Evolutionary conservation across 2,797 vertebrate genomes (phyloP).

Genomic region (Anguilla pacifica): DNA sequence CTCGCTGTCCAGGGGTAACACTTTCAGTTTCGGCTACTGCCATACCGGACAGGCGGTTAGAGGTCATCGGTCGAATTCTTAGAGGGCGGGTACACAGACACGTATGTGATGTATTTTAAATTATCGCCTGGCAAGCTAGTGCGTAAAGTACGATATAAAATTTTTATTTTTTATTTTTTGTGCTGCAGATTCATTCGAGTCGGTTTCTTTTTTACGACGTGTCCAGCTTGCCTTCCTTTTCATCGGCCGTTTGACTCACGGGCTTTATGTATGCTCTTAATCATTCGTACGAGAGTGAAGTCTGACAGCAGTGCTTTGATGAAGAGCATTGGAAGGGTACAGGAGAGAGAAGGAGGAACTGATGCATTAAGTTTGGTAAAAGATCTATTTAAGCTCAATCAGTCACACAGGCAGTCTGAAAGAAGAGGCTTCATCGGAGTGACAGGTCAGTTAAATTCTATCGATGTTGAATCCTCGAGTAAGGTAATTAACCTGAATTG

Average conservation of each 20-base stretch:
- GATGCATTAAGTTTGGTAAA: not conserved
- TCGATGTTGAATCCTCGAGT: not conserved
- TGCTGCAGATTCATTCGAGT: not conserved
- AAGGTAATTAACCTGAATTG: no score
- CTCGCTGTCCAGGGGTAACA: not conserved
- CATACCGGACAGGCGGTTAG: not conserved
- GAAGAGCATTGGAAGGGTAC: not conserved
- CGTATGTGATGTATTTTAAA: not conserved
- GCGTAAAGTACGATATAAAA: not conserved
- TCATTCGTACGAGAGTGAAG: not conserved
- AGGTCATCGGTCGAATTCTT: not conserved
- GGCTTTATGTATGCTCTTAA: not conserved
- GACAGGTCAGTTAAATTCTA: not conserved
- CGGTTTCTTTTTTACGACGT: not conserved
- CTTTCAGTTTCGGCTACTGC: not conserved
- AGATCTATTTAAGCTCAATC: not conserved
- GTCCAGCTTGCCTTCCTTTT: not conserved
- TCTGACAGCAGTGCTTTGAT: slow-evolving; percentile 1
- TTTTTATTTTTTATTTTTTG: not conserved
- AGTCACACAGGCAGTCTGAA: not conserved
- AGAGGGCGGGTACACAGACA: not conserved
- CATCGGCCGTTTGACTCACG: not conserved
- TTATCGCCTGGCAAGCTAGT: not conserved
- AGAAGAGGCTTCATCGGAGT: not conserved
- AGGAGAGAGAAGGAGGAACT: not conserved